A percentile compares a stretch with the other conserved stretches of the same genome.
phyloP scores from a whole-genome alignment of 2,888 invertebrate genomes.

The Steinernema scapterisci region DNA sequence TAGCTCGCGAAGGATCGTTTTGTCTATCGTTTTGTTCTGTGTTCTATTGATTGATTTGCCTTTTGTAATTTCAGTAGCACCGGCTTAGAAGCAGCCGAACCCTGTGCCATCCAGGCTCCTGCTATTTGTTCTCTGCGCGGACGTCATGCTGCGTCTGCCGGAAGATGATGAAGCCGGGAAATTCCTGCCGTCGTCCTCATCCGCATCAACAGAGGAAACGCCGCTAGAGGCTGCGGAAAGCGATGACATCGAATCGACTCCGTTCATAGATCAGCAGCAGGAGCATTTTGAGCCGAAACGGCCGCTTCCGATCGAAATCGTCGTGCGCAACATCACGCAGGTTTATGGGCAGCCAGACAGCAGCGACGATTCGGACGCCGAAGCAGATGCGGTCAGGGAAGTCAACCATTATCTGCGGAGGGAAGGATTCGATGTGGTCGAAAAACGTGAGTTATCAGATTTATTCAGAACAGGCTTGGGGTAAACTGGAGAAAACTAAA shows the following conservation, averaged over 20 bases:
- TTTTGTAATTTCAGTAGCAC: too few species aligned
- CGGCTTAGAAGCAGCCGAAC: too few species aligned
- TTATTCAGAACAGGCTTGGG: too few species aligned
- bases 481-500: too few species aligned
- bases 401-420: constrained; percentile 15
- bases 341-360: constrained; percentile 35
- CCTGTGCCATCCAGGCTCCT: too few species aligned
- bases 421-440: constrained; percentile 8
- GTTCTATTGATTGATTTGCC: too few species aligned
- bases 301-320: constrained; percentile 59
- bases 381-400: constrained; percentile 30
- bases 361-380: constrained; percentile 36
- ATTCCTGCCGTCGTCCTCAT: background rate
- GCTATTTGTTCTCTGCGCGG: too few species aligned
- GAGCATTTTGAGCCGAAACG: constrained; percentile 5
- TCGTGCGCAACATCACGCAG: constrained; percentile 59
- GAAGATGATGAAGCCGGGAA: constrained; percentile 14
- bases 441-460: constrained; percentile 17
- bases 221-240: too few species aligned
- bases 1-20: too few species aligned
- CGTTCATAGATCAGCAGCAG: background rate
- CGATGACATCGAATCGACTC: background rate
- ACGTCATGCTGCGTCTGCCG: background rate
- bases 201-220: too few species aligned
- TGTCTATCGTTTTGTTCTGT: too few species aligned